A percentile compares a stretch with the other conserved stretches of the same genome.
Conservation (phyloP, 1,140 invertebrate genomes). For the Drosophila pallidifrons region DNA sequence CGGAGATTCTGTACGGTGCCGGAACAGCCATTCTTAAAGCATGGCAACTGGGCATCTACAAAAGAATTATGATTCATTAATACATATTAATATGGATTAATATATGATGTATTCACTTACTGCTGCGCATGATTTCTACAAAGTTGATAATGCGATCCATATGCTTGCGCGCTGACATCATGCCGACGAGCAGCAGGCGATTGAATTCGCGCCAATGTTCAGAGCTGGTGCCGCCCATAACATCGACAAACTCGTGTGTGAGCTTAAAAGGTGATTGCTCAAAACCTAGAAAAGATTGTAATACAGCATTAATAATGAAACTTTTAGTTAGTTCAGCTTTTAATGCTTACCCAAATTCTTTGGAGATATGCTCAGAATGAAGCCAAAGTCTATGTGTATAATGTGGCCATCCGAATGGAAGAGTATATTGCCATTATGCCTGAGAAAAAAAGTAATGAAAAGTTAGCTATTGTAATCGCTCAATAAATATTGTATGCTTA, state of each 20-base stretch:
- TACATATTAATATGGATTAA: background rate
- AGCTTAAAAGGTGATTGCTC: slow-evolving; percentile 97
- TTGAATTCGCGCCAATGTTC: slow-evolving; percentile 99
- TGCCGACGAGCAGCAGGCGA: slow-evolving; percentile 96
- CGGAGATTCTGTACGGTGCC: slow-evolving; percentile 94
- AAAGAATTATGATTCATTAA: background rate
- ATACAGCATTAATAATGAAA: background rate
- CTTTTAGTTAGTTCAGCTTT: background rate
- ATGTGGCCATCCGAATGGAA: slow-evolving; percentile 98
- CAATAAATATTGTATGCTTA: too few species aligned
- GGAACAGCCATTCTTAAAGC: slow-evolving; percentile 95
- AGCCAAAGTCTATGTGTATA: slow-evolving; percentile 99
- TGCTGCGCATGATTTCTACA: slow-evolving; percentile 99
- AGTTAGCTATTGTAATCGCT: background rate
- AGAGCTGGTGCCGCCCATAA: slow-evolving; percentile 99
- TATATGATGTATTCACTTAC: slow-evolving; percentile 86
- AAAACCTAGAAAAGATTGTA: slow-evolving; percentile 63
- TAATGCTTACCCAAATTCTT: slow-evolving; percentile 94
- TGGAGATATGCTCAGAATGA: slow-evolving; percentile 99
- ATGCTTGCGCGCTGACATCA: slow-evolving; percentile 98
- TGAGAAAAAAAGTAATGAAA: slow-evolving; percentile 79
- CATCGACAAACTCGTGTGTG: slow-evolving; percentile 98
- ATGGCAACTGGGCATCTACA: slow-evolving; percentile 97
- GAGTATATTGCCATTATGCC: slow-evolving; percentile 99
- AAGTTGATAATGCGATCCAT: slow-evolving; percentile 97